A percentile compares a stretch with the other conserved stretches of the same genome.
These are phyloP conservation scores for Chaetoderma sp. DNA, from an alignment of 2,888 invertebrate genomes.

Conservation along the genomic window DNA sequence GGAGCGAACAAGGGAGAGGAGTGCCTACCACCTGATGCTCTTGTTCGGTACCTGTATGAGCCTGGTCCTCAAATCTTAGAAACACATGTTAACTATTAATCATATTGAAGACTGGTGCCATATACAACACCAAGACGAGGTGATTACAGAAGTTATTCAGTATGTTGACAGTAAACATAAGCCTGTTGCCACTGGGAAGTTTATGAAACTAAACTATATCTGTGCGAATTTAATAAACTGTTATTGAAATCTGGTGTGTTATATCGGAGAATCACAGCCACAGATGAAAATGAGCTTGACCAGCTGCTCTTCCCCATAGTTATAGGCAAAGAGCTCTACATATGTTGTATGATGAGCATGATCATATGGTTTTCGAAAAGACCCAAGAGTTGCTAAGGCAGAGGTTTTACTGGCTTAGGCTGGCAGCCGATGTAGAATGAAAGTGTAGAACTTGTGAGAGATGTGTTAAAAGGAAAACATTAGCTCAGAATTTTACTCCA, in stretches of 20 bases:
- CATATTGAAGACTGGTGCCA: no score
- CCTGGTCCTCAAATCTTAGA: no score
- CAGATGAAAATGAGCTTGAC: not conserved
- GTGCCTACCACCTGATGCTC: no score
- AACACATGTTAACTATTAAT: no score
- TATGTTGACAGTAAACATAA: no score
- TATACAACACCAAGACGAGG: no score
- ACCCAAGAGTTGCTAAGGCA: not conserved
- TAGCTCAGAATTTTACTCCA: not conserved
- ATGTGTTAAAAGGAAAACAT: not conserved
- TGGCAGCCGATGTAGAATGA: not conserved
- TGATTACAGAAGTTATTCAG: no score
- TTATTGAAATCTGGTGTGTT: not conserved
- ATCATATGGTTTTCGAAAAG: not conserved
- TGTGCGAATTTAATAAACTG: not conserved
- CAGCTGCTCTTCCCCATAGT: not conserved
- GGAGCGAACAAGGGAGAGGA: no score
- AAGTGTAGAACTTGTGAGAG: not conserved
- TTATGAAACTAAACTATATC: no score
- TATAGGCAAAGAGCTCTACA: not conserved
- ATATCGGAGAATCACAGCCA: not conserved
- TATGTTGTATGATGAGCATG: not conserved
- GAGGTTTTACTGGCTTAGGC: constrained; percentile 1
- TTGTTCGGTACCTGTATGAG: no score
- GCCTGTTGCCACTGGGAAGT: no score